Base-by-base conservation (phyloP, 1,140 invertebrate species). In the Dendrolimus kikuchii region DNA sequence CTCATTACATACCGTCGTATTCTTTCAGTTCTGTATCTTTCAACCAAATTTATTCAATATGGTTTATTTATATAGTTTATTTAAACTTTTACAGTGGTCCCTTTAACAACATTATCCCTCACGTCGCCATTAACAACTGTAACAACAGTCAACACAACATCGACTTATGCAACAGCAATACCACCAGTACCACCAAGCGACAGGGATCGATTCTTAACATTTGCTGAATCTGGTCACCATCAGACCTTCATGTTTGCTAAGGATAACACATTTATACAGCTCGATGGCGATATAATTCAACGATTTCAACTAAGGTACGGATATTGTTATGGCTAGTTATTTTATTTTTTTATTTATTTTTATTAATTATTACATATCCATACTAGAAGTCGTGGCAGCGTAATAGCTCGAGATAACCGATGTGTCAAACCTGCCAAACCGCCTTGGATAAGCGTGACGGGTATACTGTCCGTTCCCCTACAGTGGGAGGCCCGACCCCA, bases 161-260 rank as follows among this genome's bases (percentile, higher is more conserved):
- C 76, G 0, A 81, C 75, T 8, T 81, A 77, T 51, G 74, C 76
- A 10, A 86, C 82, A 8, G 59, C 59, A 5, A 83, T 88, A 58
- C 88, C 90, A 7, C 91, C 92, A 0, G 89, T 94, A 62, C 93
- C 93, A 6, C 90, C 90, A 39, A 90, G 93, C 55, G 89, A 93
- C 64, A 86, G 93, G 64, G 94, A 93, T 8, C 88, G 92, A 66
- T 91, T 94, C 74, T 81, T 95, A 23, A 95, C 94, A 2, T 95
- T 95, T 74, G 92, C 92, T 62, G 94, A 95, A 77, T 94, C 93
- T 10, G 94, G 94, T 2, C 89, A 92, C 65, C 91, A 93, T 57
- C 90, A 91, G 64, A 94, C 93, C 8, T 96, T 96, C 75, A 95
- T 95, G 91, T 95, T 95, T 77, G 94, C 94, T 5, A 92, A 95